phyloP scores from a whole-genome alignment of 2,113 vertebrate genomes.

The Pseudorasbora parva region DNA sequence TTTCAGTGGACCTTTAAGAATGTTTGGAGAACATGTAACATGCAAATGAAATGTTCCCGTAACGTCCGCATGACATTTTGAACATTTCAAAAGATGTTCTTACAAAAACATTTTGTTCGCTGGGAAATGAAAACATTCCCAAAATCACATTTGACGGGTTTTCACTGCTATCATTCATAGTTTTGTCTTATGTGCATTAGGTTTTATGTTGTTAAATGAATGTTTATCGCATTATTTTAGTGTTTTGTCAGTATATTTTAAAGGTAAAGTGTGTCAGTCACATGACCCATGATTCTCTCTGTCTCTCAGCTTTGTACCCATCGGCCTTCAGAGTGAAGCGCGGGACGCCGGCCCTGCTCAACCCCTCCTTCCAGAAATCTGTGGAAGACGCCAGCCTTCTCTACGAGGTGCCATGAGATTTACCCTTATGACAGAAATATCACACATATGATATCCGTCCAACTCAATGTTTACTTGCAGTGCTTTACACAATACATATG shows the following conservation, averaged over 20 bases:
- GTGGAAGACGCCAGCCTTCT: conserved; percentile 86
- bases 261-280: neutral
- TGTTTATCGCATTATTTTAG: neutral
- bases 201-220: neutral
- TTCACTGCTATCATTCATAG: neutral
- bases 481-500: too few relatives aligned
- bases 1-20: too few relatives aligned
- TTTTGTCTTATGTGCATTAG: neutral
- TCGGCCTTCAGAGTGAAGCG: conserved; percentile 83
- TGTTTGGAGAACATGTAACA: neutral
- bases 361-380: conserved; percentile 84
- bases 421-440: neutral
- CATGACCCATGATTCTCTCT: conserved; percentile 35
- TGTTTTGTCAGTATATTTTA: neutral
- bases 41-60: neutral
- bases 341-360: conserved; percentile 73
- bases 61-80: neutral
- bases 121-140: neutral
- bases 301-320: conserved; percentile 82
- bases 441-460: neutral
- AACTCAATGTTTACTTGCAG: too few relatives aligned
- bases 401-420: conserved; percentile 80
- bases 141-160: neutral
- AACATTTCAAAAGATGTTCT: too few relatives aligned
- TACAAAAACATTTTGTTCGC: too few relatives aligned